Percentiles rank a stretch among this genome's conserved stretches.
These are phyloP conservation scores for Pachymerium ferrugineum DNA, from an alignment of 2,888 invertebrate genomes.

Conservation along the genomic window DNA sequence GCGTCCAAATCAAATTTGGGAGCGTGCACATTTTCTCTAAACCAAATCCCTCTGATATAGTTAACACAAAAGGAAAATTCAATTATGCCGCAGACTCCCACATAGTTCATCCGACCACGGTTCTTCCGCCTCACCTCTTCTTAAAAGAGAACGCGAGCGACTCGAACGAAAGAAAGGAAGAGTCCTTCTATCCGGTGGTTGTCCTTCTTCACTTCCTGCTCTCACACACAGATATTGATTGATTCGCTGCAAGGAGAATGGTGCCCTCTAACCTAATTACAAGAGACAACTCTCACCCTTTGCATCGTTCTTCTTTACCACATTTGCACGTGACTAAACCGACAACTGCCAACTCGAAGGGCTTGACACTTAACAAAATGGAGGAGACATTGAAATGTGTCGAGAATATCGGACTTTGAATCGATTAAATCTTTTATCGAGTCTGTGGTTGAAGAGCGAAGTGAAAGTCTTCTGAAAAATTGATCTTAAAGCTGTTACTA, in stretches of 20 bases:
- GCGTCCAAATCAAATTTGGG: not conserved
- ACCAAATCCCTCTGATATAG: constrained; percentile 11
- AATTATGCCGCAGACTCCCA: constrained; percentile 2
- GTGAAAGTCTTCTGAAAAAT: too few species aligned
- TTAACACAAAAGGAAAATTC: constrained; percentile 21
- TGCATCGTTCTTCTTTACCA: not conserved
- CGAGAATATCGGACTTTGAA: not conserved
- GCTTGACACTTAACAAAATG: not conserved
- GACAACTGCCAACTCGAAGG: not conserved
- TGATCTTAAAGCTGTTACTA: too few species aligned
- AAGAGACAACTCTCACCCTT: constrained; percentile 3
- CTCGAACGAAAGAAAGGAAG: not conserved
- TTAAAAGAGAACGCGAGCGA: not conserved
- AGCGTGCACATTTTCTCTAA: constrained; percentile 18
- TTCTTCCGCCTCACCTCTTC: constrained; percentile 10
- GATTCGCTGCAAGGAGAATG: constrained; percentile 9
- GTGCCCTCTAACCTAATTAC: not conserved
- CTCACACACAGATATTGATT: not conserved
- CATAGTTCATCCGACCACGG: constrained; percentile 15
- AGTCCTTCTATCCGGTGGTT: constrained; percentile 21
- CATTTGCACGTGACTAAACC: not conserved
- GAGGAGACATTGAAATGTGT: constrained; percentile 7
- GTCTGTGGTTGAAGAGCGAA: too few species aligned
- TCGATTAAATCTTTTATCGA: not conserved
- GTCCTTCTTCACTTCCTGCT: constrained; percentile 14